These are phyloP conservation scores for Tiliacea aurago DNA, from an alignment of 2,888 invertebrate species.

Conservation along the genomic window DNA sequence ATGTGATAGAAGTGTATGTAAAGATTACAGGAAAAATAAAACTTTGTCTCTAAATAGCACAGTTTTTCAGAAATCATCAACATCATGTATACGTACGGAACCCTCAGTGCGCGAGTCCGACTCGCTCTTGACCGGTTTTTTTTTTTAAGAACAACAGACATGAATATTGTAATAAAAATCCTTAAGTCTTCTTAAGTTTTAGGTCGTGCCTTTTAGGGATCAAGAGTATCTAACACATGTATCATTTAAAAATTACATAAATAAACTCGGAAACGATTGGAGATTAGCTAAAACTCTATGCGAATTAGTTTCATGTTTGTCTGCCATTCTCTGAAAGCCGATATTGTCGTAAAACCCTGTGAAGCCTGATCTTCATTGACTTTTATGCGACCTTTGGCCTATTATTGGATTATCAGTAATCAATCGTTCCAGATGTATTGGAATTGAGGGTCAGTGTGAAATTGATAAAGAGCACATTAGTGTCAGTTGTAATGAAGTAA, in stretches of 20 bases:
- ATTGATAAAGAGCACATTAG: not conserved
- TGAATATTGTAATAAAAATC: not conserved
- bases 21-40: too few species aligned
- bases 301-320: not conserved
- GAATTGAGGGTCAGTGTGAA: not conserved
- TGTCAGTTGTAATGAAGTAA: too few species aligned
- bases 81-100: too few species aligned
- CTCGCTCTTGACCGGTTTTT: too few species aligned
- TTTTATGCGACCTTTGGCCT: constrained; percentile 21
- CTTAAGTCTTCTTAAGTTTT: not conserved
- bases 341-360: constrained; percentile 15
- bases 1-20: too few species aligned
- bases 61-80: too few species aligned
- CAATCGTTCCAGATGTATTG: constrained; percentile 12
- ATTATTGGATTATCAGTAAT: constrained; percentile 24
- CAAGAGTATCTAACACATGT: too few species aligned
- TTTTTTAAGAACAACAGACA: constrained; percentile 4
- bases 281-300: not conserved
- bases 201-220: not conserved
- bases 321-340: not conserved
- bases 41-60: too few species aligned
- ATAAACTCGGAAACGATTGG: not conserved
- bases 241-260: not conserved
- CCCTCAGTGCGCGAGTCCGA: too few species aligned
- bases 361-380: constrained; percentile 8